phyloP scores from a whole-genome alignment of 2,113 vertebrate species.

The Ophiodon elongatus region DNA sequence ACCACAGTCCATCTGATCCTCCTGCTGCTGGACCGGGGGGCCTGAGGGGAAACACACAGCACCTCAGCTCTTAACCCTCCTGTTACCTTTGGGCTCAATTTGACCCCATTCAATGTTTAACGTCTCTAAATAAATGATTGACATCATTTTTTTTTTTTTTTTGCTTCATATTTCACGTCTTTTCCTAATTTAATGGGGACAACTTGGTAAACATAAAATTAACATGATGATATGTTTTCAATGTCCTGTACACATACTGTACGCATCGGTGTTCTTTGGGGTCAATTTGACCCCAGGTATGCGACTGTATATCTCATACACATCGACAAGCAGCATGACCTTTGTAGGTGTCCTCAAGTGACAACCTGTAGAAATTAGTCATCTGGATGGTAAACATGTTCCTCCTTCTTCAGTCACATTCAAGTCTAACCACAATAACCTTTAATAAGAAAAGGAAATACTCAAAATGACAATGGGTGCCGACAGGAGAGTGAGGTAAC shows the following conservation, averaged over 20 bases:
- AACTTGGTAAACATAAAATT: too few relatives aligned
- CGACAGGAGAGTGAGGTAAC: slow-evolving; percentile 23
- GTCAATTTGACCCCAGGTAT: too few relatives aligned
- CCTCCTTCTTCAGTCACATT: slow-evolving; percentile 12
- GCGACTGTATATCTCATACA: too few relatives aligned
- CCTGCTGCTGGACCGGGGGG: slow-evolving; percentile 73
- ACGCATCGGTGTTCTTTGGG: too few relatives aligned
- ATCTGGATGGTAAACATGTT: neutral
- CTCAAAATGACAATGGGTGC: neutral
- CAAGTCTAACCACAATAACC: slow-evolving; percentile 7
- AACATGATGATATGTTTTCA: too few relatives aligned
- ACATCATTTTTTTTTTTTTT: too few relatives aligned
- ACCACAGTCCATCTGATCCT: slow-evolving; percentile 77
- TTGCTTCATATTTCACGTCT: too few relatives aligned
- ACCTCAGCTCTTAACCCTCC: neutral
- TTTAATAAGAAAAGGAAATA: neutral
- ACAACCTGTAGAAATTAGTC: neutral
- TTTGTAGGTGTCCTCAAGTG: neutral
- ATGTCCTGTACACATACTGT: too few relatives aligned
- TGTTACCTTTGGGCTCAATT: too few relatives aligned
- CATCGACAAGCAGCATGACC: neutral
- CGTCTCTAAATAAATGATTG: too few relatives aligned
- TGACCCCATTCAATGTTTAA: too few relatives aligned
- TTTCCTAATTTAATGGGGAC: too few relatives aligned
- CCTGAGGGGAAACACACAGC: slow-evolving; percentile 56